Evolutionary conservation across 1,140 invertebrate genomes (phyloP), one percentile per base, ranked within the genome.

Genomic region (Drosophila sucinea): DNA sequence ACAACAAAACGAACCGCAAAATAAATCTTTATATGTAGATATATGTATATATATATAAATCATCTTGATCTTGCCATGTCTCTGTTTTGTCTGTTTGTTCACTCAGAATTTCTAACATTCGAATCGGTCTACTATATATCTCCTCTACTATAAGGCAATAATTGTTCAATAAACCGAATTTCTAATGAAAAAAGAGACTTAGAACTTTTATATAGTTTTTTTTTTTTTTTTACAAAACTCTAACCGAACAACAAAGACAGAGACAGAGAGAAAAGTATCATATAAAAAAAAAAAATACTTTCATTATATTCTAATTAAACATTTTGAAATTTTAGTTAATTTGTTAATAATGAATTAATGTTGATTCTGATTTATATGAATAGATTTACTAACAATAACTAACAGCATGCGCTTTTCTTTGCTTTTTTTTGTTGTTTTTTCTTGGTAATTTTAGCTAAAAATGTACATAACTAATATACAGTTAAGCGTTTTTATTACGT

Each of bases 381-480:
- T 83, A 87, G 68, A 73, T 84, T 74, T 65, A 77, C 80, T 89
- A 89, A 89, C 84, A 83, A 80, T 87, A 89, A 78, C 73, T 80
- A 85, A 85, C 81, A 79, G 76, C 72, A 79, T 83, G 74, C 68
- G 81, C 68, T 79, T 83, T 44, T 79, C 65, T 55, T 75, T 68
- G 62, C 64, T 62, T 79, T 65, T 41, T 62, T 77, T 69, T 38
- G 38, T 60, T 63, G 47, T 67, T 56, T 51, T 61, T 47, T 64
- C 57, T 65, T 54, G 25, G 60, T 74, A 67, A 66, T 73, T 73
- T 61, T 62, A 72, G 78, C 78, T 86, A 85, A 75, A 77, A 86
- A 86, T 86, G 60, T 85, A 85, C 81, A 85, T 68, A 89, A 89
- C 83, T 80, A 81, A 86, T 86, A 80, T 75, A 89, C 77, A 89